Evolutionary conservation across 2,113 vertebrate species (phyloP).

Genomic region (Phaetusa simplex): DNA sequence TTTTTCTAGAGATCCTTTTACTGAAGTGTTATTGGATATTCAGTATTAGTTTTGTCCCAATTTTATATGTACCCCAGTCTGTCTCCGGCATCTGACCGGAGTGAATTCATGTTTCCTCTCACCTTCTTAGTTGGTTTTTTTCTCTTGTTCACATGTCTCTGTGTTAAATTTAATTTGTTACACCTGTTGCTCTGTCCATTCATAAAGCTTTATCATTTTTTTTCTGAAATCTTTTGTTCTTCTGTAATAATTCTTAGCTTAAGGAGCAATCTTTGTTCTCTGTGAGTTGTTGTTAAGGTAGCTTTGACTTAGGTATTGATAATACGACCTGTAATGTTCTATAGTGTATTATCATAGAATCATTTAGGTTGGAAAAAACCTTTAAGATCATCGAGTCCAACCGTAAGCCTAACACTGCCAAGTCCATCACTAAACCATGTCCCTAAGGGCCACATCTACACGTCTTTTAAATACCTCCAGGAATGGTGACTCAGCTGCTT

Average conservation of each 20-base stretch:
- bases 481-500: background rate
- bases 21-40: background rate
- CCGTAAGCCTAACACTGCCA: too few relatives aligned
- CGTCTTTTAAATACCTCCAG: background rate
- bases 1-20: background rate
- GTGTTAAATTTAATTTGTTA: background rate
- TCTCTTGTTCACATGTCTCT: background rate
- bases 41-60: background rate
- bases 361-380: background rate
- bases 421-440: background rate
- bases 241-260: background rate
- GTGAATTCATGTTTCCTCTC: background rate
- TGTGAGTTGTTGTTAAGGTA: background rate
- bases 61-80: background rate
- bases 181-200: background rate
- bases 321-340: background rate
- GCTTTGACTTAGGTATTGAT: background rate
- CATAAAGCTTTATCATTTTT: background rate
- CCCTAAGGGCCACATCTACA: background rate
- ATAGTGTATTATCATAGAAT: background rate
- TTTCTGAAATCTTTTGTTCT: background rate
- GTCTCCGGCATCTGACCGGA: background rate
- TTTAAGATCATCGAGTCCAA: background rate
- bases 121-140: background rate
- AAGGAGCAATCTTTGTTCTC: background rate